Evolutionary conservation across 2,888 invertebrate genomes (phyloP).

Genomic region (Stenichneumon culpator): DNA sequence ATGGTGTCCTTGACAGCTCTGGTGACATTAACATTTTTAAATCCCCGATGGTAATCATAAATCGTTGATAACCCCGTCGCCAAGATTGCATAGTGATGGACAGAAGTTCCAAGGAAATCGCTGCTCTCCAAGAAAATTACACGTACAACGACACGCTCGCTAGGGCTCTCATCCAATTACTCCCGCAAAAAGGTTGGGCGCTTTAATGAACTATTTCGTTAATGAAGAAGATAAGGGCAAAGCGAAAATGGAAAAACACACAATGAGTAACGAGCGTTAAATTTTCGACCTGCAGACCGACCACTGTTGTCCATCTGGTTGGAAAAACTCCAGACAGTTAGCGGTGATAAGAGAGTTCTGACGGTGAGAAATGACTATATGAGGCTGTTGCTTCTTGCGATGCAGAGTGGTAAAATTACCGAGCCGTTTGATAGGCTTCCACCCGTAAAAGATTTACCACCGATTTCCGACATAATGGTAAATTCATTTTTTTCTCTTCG

Average conservation of each 20-base stretch:
- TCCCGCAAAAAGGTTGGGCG: constrained; percentile 82
- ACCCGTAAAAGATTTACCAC: constrained; percentile 78
- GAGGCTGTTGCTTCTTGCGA: constrained; percentile 85
- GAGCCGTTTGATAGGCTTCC: constrained; percentile 83
- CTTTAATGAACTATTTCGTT: background rate
- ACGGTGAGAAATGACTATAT: constrained; percentile 84
- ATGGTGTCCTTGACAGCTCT: background rate
- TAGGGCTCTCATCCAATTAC: constrained; percentile 83
- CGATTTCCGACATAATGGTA: constrained; percentile 83
- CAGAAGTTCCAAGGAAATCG: constrained; percentile 69
- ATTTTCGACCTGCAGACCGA: constrained; percentile 65
- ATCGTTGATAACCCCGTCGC: background rate
- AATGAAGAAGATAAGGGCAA: background rate
- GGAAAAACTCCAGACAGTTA: constrained; percentile 81
- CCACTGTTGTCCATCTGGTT: constrained; percentile 82
- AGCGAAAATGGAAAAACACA: background rate
- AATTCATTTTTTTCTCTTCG: constrained; percentile 12
- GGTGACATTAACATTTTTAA: background rate
- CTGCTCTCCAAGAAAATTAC: constrained; percentile 83
- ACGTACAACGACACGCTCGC: constrained; percentile 85
- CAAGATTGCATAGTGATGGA: constrained; percentile 25
- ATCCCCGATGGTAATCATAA: background rate
- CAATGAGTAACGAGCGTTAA: background rate
- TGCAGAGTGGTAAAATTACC: constrained; percentile 84
- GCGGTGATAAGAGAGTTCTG: constrained; percentile 78